Evolutionary conservation across 2,113 vertebrate genomes (phyloP), one percentile per base, ranked within the genome.

Genomic region (Hippoglossus stenolepis): DNA sequence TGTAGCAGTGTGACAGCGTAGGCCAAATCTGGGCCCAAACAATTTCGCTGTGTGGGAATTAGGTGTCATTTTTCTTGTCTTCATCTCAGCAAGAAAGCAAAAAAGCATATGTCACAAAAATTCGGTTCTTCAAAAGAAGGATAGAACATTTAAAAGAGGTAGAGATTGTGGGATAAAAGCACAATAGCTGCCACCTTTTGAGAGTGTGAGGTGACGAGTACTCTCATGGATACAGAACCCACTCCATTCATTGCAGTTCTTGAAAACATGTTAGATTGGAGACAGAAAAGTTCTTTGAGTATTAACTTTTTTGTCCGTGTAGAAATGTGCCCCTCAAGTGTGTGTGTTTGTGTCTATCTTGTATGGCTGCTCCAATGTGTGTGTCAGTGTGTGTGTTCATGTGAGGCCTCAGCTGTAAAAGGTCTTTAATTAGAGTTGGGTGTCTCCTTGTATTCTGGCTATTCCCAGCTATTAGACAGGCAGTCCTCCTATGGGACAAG

Each of bases 341-440:
- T 62, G 35, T 5, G 6, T 31, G 1, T 63, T 43, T 54, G 54
- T 67, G 70, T n/a, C 9, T 18, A 53, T 69, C 7, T 56, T 71
- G 21, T 38, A 62, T 64, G 60, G 9, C 18, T 76, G 53, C 28
- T n/a, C 43, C 12, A 21, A 11, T 66, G 13, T 73, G 40, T 64
- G 59, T 47, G 65, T 63, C 6, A 31, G 31, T 31, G 31, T 38
- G 47, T 70, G 80, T 62, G 61, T 28, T 76, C 66, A 69, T 79
- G n/a, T 58, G 28, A 85, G 73, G 87, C 63, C 88, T 85, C 88
- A 91, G 89, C 88, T 89, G 85, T 79, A 84, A 80, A 87, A 75
- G 59, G 70, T 70, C 58, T 90, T 86, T 89, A 89, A 92, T 93
- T 89, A 91, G 83, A 71, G 85, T 74, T 83, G 83, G 81, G 89